A percentile compares a stretch with the other conserved stretches of the same genome.
Evolutionary conservation across 2,113 vertebrate genomes (phyloP).

Genomic region (Dasyurus viverrinus): DNA sequence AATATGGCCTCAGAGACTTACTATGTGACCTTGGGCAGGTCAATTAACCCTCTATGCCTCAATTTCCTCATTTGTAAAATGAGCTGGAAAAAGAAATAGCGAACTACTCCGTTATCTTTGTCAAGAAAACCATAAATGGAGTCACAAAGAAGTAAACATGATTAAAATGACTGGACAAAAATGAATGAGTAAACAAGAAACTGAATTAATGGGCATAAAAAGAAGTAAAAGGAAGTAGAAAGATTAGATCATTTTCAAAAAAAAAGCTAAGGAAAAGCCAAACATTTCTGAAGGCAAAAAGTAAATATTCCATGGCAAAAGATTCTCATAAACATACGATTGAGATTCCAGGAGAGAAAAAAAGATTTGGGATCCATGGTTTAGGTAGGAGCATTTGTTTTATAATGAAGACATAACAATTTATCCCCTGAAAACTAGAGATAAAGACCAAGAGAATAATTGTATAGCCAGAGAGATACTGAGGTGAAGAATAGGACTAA

Average conservation of each 20-base stretch:
- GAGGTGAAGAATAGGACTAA: background rate
- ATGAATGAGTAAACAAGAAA: background rate
- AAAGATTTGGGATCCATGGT: background rate
- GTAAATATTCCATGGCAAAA: background rate
- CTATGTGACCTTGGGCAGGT: too few species aligned
- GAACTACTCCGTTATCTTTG: too few species aligned
- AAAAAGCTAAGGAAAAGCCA: background rate
- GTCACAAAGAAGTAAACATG: too few species aligned
- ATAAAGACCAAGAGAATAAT: background rate
- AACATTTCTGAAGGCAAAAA: background rate
- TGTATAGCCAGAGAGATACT: background rate
- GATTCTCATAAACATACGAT: background rate
- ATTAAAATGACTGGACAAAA: too few species aligned
- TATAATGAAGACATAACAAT: background rate
- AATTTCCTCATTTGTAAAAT: too few species aligned
- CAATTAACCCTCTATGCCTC: too few species aligned
- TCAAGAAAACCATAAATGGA: too few species aligned
- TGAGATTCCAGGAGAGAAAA: background rate
- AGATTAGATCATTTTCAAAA: background rate
- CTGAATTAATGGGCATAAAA: background rate
- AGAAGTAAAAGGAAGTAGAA: background rate
- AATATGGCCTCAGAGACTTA: too few species aligned
- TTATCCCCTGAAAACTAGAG: background rate
- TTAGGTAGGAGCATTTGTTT: background rate
- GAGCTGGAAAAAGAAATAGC: too few species aligned